Percentiles rank a stretch among this genome's conserved stretches.
Evolutionary conservation across 2,888 invertebrate genomes (phyloP).

Genomic region (Leptinotarsa peninsularis): DNA sequence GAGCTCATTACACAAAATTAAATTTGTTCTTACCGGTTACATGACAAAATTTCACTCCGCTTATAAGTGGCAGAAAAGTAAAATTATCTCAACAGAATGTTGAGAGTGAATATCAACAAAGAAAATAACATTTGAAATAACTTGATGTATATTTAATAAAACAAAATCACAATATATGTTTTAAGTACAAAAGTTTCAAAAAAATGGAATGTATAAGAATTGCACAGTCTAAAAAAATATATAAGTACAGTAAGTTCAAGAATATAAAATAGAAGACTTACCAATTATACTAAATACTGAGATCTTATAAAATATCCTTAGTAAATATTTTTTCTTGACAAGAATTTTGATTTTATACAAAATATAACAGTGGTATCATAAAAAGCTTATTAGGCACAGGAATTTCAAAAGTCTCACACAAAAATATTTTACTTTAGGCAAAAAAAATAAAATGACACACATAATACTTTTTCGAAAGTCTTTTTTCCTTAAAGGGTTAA

Average conservation of each 20-base stretch:
- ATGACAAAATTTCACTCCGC: too few relatives aligned
- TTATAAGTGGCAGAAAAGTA: too few relatives aligned
- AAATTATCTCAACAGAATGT: too few relatives aligned
- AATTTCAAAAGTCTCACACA: slow-evolving; percentile 51
- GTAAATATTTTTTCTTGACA: slow-evolving; percentile 40
- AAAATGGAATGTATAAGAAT: slow-evolving; percentile 56
- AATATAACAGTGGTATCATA: slow-evolving; percentile 47
- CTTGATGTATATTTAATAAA: slow-evolving; percentile 38
- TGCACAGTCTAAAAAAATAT: slow-evolving; percentile 52
- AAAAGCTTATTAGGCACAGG: slow-evolving; percentile 57
- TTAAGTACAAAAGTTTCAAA: slow-evolving; percentile 49
- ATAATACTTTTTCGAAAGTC: slow-evolving; percentile 48
- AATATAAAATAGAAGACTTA: slow-evolving; percentile 43
- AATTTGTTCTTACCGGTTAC: too few relatives aligned
- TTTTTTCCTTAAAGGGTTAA: slow-evolving; percentile 54
- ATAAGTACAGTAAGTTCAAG: slow-evolving; percentile 49
- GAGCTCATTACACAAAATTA: too few relatives aligned
- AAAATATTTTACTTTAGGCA: slow-evolving; percentile 50
- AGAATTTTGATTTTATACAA: slow-evolving; percentile 47
- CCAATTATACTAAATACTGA: slow-evolving; percentile 54
- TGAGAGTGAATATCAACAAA: too few relatives aligned
- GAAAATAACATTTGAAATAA: neutral
- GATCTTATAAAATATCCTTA: slow-evolving; percentile 53
- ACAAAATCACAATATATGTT: slow-evolving; percentile 45
- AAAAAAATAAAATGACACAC: slow-evolving; percentile 44